These are phyloP conservation scores for Pipa parva DNA, from an alignment of 2,113 vertebrate genomes.

Conservation along the genomic window DNA sequence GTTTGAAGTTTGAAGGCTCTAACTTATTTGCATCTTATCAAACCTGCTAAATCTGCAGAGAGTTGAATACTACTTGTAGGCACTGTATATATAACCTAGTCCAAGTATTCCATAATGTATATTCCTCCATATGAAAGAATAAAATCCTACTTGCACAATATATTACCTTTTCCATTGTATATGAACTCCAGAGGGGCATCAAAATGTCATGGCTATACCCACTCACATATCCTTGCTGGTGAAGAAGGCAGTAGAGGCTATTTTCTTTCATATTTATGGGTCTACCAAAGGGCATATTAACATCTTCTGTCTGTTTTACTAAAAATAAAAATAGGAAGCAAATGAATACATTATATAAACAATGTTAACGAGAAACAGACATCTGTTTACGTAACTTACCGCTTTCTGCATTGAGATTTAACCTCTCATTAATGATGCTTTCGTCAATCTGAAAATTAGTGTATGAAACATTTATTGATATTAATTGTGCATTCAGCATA, in stretches of 20 bases:
- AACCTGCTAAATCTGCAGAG: too few relatives aligned
- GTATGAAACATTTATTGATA: neutral
- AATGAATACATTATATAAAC: constrained; percentile 18
- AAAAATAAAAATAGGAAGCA: constrained; percentile 45
- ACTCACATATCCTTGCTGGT: constrained; percentile 75
- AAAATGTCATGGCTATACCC: constrained; percentile 62
- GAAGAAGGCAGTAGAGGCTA: constrained; percentile 71
- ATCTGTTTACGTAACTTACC: constrained; percentile 57
- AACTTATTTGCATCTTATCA: too few relatives aligned
- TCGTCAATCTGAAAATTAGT: constrained; percentile 36
- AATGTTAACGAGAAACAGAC: neutral
- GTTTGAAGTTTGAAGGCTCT: too few relatives aligned
- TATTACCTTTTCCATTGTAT: constrained; percentile 62
- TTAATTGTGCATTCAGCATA: neutral
- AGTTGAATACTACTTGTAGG: too few relatives aligned
- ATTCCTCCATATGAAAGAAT: too few relatives aligned
- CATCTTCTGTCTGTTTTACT: constrained; percentile 48
- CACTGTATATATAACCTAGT: too few relatives aligned
- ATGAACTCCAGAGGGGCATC: constrained; percentile 89
- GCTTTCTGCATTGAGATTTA: constrained; percentile 57
- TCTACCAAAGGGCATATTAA: constrained; percentile 70
- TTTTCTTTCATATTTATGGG: constrained; percentile 66
- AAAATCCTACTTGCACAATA: too few relatives aligned
- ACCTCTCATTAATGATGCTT: constrained; percentile 43
- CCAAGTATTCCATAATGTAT: too few relatives aligned